Evolutionary conservation across 2,888 invertebrate genomes (phyloP), one percentile per base, ranked within the genome.

Genomic region (Polyploca ridens): DNA sequence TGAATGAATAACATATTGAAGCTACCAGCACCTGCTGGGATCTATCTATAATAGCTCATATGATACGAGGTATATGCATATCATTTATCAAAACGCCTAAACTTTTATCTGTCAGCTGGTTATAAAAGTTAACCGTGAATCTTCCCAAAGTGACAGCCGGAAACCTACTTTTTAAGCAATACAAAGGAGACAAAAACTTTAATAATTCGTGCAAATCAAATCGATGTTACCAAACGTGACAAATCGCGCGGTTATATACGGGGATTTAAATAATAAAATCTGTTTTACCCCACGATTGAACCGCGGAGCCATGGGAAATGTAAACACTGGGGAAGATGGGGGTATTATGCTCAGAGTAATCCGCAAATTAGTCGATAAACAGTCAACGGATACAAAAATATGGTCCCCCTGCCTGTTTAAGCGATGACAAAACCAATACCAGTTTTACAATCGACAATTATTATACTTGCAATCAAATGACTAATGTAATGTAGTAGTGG

Each of bases 251-350:
- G 90, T 91, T 90, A 88, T 88, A 80, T 83, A 85, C 81, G 87
- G 87, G 86, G 91, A 89, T 91, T 88, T 88, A 83, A 87, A 86
- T 91, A 90, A 92, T 84, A 86, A 91, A 89, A 89, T 90, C 87
- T 77, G 81, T 77, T 75, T 72, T 82, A 41, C 89, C 90, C 89
- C 78, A 75, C 75, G 71, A 77, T 73, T 69, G 74, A 69, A 75
- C 76, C 77, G 76, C 68, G 76, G 73, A 74, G 77, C 84, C 90
- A 90, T 93, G 93, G 90, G 93, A 94, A 94, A 92, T 78, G 91
- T 88, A 93, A 93, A 94, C 91, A 93, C 75, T 73, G 79, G 80
- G 82, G 79, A 75, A 81, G 75, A 67, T 73, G 75, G 74, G 41
- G 78, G 73, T 80, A 83, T 87, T 84, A 85, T 83, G 80, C 84